These are phyloP conservation scores for Platyrinchus mystaceus DNA, from an alignment of 2,797 vertebrate genomes.

Conservation along the genomic window DNA sequence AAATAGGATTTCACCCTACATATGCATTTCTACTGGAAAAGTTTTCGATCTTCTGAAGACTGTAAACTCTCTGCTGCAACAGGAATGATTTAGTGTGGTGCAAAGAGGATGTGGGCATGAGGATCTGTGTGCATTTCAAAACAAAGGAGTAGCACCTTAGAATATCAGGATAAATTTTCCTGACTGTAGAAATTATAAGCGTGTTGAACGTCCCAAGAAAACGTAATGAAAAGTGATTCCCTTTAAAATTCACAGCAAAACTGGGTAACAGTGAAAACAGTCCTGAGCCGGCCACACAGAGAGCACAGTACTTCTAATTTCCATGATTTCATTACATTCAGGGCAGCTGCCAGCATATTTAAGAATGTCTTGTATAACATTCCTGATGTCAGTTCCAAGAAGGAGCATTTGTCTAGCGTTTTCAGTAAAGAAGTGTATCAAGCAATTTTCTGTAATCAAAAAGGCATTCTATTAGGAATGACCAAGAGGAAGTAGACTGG, in stretches of 20 bases:
- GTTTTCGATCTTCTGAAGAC: background rate
- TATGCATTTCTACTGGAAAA: background rate
- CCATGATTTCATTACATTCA: conserved; percentile 67
- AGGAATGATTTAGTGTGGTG: background rate
- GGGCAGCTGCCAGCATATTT: conserved; percentile 63
- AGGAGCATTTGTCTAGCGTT: conserved; percentile 48
- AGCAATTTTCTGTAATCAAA: conserved; percentile 41
- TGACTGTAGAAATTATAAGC: background rate
- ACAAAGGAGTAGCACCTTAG: background rate
- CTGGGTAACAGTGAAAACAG: background rate
- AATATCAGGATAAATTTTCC: background rate
- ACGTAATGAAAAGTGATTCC: background rate
- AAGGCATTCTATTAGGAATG: background rate
- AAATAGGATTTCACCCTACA: background rate
- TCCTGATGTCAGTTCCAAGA: conserved; percentile 56
- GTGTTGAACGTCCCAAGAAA: background rate
- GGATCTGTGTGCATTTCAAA: background rate
- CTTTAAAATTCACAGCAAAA: conserved; percentile 23
- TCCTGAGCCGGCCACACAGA: conserved; percentile 54
- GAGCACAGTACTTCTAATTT: conserved; percentile 52
- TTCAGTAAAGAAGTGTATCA: conserved; percentile 33
- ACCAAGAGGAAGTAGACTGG: background rate
- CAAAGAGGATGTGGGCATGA: background rate
- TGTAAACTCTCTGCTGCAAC: background rate
- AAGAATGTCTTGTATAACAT: conserved; percentile 64